A percentile compares a stretch with the other conserved stretches of the same genome.
Conservation (phyloP, 1,140 invertebrate genomes). For the Diprion similis region DNA sequence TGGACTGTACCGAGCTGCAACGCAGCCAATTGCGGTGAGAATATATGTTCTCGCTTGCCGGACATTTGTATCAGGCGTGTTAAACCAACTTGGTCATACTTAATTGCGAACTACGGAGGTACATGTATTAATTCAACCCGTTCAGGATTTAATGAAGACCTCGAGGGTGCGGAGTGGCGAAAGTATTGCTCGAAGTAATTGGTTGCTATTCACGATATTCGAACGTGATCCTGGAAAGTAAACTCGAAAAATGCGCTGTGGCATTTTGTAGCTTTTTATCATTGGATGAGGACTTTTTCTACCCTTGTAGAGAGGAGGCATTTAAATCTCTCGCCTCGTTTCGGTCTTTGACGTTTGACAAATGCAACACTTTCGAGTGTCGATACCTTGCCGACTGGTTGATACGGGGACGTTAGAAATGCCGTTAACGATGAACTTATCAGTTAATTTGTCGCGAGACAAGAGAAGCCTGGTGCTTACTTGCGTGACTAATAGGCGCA, state of each 20-base stretch:
- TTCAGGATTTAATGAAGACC: slow-evolving; percentile 2
- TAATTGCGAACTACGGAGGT: not conserved
- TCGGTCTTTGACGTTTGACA: not conserved
- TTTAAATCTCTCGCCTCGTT: not conserved
- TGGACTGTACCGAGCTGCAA: not conserved
- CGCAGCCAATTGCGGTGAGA: slow-evolving; percentile 4
- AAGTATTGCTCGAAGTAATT: not conserved
- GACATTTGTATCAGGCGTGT: slow-evolving; percentile 7
- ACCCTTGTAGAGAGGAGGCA: not conserved
- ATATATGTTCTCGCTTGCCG: not conserved
- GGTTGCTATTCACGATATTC: not conserved
- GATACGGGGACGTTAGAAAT: slow-evolving; percentile 35
- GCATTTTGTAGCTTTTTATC: not conserved
- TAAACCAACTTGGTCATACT: slow-evolving; percentile 6
- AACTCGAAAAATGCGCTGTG: not conserved
- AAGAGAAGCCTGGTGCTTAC: not conserved
- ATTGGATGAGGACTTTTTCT: not conserved
- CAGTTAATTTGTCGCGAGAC: slow-evolving; percentile 41
- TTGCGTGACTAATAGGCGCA: not conserved
- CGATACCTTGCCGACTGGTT: not conserved
- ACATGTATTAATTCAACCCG: not conserved
- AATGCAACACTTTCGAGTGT: not conserved
- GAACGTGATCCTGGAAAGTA: not conserved
- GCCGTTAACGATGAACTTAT: slow-evolving; percentile 42
- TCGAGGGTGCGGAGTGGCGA: not conserved